These are phyloP conservation scores for Brenthis ino DNA, from an alignment of 2,888 invertebrate species.

Conservation along the genomic window DNA sequence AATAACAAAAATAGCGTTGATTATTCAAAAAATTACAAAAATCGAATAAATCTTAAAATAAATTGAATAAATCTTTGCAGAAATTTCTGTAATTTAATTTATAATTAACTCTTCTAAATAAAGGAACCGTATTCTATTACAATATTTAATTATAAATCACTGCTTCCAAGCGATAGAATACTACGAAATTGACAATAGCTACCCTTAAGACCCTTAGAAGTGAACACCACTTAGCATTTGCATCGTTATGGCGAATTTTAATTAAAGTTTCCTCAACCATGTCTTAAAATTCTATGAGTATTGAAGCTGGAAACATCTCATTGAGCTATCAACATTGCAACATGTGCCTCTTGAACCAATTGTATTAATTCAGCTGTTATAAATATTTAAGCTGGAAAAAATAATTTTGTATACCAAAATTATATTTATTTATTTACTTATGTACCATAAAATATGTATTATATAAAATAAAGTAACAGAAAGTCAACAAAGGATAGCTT, in stretches of 20 bases:
- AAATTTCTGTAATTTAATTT: neutral
- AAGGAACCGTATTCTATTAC: neutral
- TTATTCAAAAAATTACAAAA: no score
- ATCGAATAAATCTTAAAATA: no score
- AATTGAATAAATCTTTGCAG: no score
- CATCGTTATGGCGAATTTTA: constrained; percentile 28
- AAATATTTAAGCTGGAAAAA: no score
- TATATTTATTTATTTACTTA: no score
- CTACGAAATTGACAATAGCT: constrained; percentile 12
- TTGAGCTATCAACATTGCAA: constrained; percentile 25
- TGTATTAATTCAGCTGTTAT: neutral
- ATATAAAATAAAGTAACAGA: no score
- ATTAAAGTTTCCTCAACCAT: constrained; percentile 28
- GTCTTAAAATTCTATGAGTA: constrained; percentile 28
- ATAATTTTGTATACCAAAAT: no score
- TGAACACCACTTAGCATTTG: constrained; percentile 24
- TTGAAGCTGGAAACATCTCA: constrained; percentile 23
- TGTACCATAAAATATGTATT: no score
- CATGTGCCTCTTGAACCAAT: constrained; percentile 5
- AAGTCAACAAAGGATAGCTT: no score
- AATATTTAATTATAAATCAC: constrained; percentile 20
- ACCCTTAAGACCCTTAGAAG: constrained; percentile 22
- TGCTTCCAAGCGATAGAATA: constrained; percentile 9
- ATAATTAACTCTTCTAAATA: neutral
- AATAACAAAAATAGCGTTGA: no score